These are phyloP conservation scores for Drosophila bipectinata DNA, from an alignment of 1,140 invertebrate genomes.

Conservation along the genomic window DNA sequence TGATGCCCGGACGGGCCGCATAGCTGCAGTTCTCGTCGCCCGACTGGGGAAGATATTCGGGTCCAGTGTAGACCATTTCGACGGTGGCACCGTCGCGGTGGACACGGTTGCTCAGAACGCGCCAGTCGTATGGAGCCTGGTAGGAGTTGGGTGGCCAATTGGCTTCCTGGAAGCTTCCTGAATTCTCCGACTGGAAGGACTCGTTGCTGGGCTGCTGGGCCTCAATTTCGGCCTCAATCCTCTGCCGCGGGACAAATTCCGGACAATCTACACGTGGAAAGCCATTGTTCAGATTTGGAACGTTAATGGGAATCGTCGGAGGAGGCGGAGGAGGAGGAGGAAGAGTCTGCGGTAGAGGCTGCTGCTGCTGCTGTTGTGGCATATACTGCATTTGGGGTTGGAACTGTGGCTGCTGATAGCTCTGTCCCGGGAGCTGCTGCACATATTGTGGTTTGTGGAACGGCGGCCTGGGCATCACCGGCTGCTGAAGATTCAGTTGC, in stretches of 20 bases:
- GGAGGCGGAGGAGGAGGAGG: too few species aligned
- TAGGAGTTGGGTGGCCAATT: not conserved
- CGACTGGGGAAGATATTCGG: not conserved
- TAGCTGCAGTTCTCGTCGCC: not conserved
- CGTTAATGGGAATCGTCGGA: not conserved
- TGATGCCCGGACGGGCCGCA: conserved; percentile 20
- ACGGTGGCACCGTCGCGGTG: conserved; percentile 15
- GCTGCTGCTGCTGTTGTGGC: not conserved
- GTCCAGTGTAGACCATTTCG: conserved; percentile 35
- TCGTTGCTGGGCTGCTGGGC: not conserved
- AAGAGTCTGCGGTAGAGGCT: not conserved
- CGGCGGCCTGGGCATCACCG: too few species aligned
- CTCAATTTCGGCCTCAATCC: too few species aligned
- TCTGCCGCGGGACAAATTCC: not conserved
- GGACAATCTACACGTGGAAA: not conserved
- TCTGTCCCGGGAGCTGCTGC: too few species aligned
- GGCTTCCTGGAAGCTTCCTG: not conserved
- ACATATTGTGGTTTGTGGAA: too few species aligned
- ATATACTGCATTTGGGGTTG: not conserved
- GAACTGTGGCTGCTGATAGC: not conserved
- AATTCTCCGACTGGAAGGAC: too few species aligned
- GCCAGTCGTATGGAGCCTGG: conserved; percentile 27
- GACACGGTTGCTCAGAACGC: conserved; percentile 11
- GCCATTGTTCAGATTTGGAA: not conserved
- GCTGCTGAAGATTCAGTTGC: too few species aligned